These are phyloP conservation scores for Tachuris rubrigastra DNA, from an alignment of 2,113 vertebrate genomes.

Conservation along the genomic window DNA sequence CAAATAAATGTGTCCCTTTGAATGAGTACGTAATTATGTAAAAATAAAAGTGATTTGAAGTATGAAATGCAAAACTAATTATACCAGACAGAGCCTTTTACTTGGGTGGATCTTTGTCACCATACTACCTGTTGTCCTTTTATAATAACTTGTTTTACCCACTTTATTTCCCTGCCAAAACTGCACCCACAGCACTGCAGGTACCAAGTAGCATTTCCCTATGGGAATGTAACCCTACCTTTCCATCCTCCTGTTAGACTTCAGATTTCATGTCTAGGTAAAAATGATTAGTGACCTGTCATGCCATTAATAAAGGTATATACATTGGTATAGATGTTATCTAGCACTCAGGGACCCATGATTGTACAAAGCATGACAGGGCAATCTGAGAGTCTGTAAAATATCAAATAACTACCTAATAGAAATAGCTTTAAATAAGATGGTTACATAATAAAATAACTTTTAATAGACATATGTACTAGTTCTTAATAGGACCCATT, in stretches of 20 bases:
- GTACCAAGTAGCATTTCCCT: neutral
- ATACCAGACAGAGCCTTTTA: neutral
- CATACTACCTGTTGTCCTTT: neutral
- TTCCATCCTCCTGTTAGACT: neutral
- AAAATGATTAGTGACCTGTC: neutral
- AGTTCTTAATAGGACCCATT: constrained; percentile 6
- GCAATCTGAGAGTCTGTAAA: neutral
- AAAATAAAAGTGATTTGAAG: neutral
- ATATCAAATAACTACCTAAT: neutral
- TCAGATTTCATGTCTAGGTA: neutral
- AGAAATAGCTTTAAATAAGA: constrained; percentile 16
- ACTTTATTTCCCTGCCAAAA: neutral
- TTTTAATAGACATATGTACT: constrained; percentile 10
- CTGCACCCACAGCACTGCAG: neutral
- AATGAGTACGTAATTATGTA: neutral
- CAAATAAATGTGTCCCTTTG: neutral
- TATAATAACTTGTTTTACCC: neutral
- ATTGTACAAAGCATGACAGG: neutral
- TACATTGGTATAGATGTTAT: neutral
- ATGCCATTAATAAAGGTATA: neutral
- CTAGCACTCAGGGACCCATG: neutral
- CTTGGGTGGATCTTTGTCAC: neutral
- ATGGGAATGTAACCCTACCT: neutral
- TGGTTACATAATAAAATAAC: neutral
- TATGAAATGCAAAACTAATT: neutral